A percentile compares a stretch with the other conserved stretches of the same genome.
Evolutionary conservation across 2,797 vertebrate species (phyloP).

Genomic region (Hemitrygon akajei): DNA sequence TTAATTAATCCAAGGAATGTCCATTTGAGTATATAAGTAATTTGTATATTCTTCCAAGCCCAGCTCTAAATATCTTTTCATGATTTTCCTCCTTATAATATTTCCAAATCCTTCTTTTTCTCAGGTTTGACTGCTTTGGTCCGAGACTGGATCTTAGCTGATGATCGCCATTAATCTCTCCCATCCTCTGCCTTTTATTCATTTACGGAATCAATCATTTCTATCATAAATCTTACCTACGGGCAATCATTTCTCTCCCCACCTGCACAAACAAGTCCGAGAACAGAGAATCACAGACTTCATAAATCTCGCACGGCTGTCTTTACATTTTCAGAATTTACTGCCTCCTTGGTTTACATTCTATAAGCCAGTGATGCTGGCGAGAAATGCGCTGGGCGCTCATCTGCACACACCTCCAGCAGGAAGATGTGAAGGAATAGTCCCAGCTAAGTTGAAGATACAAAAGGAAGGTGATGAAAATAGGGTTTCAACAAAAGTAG

Average conservation of each 20-base stretch:
- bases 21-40: not conserved
- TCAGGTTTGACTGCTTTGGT: not conserved
- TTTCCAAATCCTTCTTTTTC: not conserved
- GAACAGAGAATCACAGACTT: slow-evolving; percentile 55
- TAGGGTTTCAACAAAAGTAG: not conserved
- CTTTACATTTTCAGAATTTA: slow-evolving; percentile 55
- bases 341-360: slow-evolving; percentile 35
- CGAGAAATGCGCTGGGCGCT: not conserved
- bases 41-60: not conserved
- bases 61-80: not conserved
- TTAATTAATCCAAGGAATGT: not conserved
- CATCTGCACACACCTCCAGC: not conserved
- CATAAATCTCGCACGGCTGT: slow-evolving; percentile 59
- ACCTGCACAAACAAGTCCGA: slow-evolving; percentile 66
- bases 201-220: slow-evolving; percentile 60
- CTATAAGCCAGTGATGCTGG: not conserved
- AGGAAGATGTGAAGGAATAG: too few relatives aligned
- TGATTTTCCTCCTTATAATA: not conserved
- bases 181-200: slow-evolving; percentile 49
- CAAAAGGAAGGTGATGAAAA: not conserved
- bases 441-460: not conserved
- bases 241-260: slow-evolving; percentile 60
- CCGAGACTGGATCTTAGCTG: not conserved
- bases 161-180: slow-evolving; percentile 39
- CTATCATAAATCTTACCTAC: slow-evolving; percentile 59